phyloP scores from a whole-genome alignment of 2,888 invertebrate genomes.

The Rhopalosiphum nymphaeae region DNA sequence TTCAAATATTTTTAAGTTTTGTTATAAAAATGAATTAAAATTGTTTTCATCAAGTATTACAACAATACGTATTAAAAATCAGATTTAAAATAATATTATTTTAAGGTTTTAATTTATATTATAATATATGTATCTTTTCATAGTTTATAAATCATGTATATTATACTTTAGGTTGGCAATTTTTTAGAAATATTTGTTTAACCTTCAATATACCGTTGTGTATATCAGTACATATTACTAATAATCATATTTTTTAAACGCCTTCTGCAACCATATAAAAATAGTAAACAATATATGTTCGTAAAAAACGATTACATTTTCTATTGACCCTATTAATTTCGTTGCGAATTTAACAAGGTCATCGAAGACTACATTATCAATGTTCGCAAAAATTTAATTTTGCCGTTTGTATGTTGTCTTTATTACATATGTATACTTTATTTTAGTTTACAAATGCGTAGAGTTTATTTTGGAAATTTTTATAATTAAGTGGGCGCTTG shows the following conservation, averaged over 20 bases:
- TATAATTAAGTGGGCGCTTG: slow-evolving; percentile 48
- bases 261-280: slow-evolving; percentile 23
- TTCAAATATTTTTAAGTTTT: not conserved
- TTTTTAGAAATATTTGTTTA: slow-evolving; percentile 32
- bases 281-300: slow-evolving; percentile 45
- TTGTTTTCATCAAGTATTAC: not conserved
- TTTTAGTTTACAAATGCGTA: slow-evolving; percentile 46
- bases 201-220: slow-evolving; percentile 19
- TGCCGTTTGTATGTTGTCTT: not conserved
- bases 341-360: slow-evolving; percentile 42
- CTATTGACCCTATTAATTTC: slow-evolving; percentile 54
- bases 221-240: not conserved
- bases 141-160: not conserved
- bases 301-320: slow-evolving; percentile 27
- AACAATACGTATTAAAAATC: not conserved
- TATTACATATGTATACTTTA: not conserved
- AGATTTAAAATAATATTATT: not conserved
- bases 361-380: not conserved
- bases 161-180: slow-evolving; percentile 12
- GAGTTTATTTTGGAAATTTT: slow-evolving; percentile 50
- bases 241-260: not conserved
- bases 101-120: not conserved
- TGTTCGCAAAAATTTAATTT: slow-evolving; percentile 50
- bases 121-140: not conserved
- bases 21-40: not conserved